Evolutionary conservation across 2,113 vertebrate genomes (phyloP).

Genomic region (Athene noctua): DNA sequence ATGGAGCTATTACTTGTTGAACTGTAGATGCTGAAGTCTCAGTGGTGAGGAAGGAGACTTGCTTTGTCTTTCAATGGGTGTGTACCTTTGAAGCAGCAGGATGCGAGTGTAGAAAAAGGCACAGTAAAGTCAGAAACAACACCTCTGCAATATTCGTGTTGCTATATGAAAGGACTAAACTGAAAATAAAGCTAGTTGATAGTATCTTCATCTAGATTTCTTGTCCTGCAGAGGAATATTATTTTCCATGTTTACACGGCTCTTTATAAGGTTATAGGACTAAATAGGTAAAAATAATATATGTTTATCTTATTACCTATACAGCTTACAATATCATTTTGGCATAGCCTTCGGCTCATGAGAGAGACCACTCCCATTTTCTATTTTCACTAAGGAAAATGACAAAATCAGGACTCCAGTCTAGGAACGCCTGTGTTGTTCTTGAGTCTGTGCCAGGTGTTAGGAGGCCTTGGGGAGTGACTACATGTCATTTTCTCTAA

Average conservation of each 20-base stretch:
- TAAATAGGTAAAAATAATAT: background rate
- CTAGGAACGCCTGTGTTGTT: slow-evolving; percentile 51
- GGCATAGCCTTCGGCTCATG: background rate
- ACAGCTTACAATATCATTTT: background rate
- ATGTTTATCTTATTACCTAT: background rate
- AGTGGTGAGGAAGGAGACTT: background rate
- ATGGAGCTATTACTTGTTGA: background rate
- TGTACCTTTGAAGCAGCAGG: background rate
- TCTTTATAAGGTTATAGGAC: background rate
- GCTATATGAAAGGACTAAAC: background rate
- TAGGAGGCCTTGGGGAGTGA: slow-evolving; percentile 3
- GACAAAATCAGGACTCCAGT: slow-evolving; percentile 42
- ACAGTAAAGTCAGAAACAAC: background rate
- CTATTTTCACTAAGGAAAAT: slow-evolving; percentile 55
- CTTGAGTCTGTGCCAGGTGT: slow-evolving; percentile 32
- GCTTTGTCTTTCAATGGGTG: background rate
- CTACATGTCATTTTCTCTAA: background rate
- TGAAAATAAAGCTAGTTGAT: background rate
- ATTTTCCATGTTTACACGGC: background rate
- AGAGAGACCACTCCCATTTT: slow-evolving; percentile 33
- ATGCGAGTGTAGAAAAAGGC: background rate
- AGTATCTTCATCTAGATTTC: background rate
- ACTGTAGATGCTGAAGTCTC: background rate
- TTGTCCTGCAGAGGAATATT: background rate
- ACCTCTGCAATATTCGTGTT: background rate